Evolutionary conservation across 2,797 vertebrate species (phyloP), one percentile per base, ranked within the genome.

Genomic region (Periophthalmus magnuspinnatus): DNA sequence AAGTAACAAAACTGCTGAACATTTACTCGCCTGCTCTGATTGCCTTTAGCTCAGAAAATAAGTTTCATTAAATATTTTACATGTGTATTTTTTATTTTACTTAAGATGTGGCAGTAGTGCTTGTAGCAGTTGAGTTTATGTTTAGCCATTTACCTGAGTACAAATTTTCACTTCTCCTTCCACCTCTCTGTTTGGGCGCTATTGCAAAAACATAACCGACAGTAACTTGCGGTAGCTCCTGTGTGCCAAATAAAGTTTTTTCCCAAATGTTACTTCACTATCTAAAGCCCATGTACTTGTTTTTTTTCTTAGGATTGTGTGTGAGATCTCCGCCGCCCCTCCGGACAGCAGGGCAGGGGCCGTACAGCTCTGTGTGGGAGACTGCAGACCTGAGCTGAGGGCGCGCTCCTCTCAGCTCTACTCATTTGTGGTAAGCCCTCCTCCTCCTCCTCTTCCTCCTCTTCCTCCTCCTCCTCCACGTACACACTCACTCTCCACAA

Each of bases 381-480:
- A 99, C 85, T 98, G 97, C 91, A 94, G 94, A 71, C 96, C 97
- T 0, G 97, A 99, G 75, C 98, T 99, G 78, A 95, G 89, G 75
- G 94, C 97, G 72, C 95, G 91, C 76, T 99, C 97, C 0, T 78
- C 91, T 0, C 97, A 98, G 60, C 95, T 95, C 77, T 99, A 95
- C 86, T 91, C 92, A 68, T 99, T 99, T 4, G 96, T 99, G 96
- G 97, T 99, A 92, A 89, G 95, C 90, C 54, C 56, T 62, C 36
- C 32, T 9, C 28, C 28, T 28, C 28, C 28, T n/a, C 36, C 24
- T 9, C 28, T 28, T 28, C 28, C 3, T 9, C 33, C 48, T 9
- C 28, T 28, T 28, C 28, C 28, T n/a, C 36, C 24, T 9, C 28
- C 28, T 28, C 28, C 3, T 9, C 33, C 48, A 5, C 22, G 2